Evolutionary conservation across 2,888 invertebrate species (phyloP), one percentile per base, ranked within the genome.

Genomic region (Chymomyza fuscimana): DNA sequence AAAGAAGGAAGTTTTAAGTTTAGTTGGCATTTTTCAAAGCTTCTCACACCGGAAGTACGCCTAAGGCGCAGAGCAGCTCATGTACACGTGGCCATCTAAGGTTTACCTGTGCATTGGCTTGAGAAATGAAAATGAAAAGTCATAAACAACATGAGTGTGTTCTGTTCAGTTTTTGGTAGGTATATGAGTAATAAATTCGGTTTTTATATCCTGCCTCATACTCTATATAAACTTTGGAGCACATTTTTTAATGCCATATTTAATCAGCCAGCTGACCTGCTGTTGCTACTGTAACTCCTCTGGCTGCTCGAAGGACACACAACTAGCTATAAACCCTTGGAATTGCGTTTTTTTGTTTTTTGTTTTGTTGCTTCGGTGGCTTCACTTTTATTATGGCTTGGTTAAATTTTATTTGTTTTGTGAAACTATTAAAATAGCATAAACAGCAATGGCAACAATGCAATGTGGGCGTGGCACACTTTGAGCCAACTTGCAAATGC

Each of bases 401-500:
- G 67, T 67, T 71, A 73, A 73, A 76, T 74, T 84, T 84, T 85
- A 84, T 87, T 87, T 87, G 85, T 79, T 84, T 77, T 59, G 80
- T 58, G 70, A 76, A 87, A 87, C 87, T 87, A 87, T 87, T 87
- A 87, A 87, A 84, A 82, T 81, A 76, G 78, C 78, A 82, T 82
- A 86, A 84, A 80, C 77, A 86, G 74, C 74, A 80, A 73, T 68
- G 67, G 62, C 70, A 66, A 64, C 62, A 70, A 61, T 66, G 66
- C 56, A 54, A 71, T 16, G 56, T 51, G 59, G 56, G 70, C 36
- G 60, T 63, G 64, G 73, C 70, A 64, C 69, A 58, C 62, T 60
- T 74, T 74, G 73, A 2, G 61, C 52, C 71, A 73, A 72, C 79
- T 75, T 69, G 70, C 79, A 84, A 62, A 79, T 79, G 84, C 69